Evolutionary conservation across 2,797 vertebrate genomes (phyloP).

Genomic region (Peromyscus melanophrys): DNA sequence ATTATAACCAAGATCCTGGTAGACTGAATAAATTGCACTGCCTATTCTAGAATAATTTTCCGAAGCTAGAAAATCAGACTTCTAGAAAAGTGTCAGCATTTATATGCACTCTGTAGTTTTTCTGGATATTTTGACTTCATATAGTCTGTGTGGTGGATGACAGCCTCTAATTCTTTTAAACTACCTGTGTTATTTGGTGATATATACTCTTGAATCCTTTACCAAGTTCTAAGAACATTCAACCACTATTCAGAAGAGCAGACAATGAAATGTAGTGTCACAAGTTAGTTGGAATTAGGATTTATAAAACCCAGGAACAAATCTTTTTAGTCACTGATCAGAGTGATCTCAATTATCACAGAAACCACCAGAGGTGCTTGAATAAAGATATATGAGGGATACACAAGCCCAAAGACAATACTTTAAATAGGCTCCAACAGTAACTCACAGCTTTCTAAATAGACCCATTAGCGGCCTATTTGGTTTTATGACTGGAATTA

Average conservation of each 20-base stretch:
- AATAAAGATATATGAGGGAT: conserved; percentile 26
- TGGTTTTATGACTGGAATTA: conserved; percentile 67
- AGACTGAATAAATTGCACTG: not conserved
- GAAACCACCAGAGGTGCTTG: not conserved
- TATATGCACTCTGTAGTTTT: conserved; percentile 23
- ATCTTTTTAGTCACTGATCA: not conserved
- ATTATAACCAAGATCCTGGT: not conserved
- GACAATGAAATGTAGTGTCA: conserved; percentile 43
- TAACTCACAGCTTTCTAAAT: not conserved
- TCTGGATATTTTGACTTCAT: not conserved
- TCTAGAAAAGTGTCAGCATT: conserved; percentile 52
- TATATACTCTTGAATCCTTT: not conserved
- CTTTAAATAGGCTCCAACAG: not conserved
- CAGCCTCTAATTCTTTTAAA: conserved; percentile 54
- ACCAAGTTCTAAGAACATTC: conserved; percentile 29
- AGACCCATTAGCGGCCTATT: not conserved
- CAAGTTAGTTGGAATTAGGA: conserved; percentile 23
- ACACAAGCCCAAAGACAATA: not conserved
- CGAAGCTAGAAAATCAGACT: conserved; percentile 38
- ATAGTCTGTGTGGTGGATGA: not conserved
- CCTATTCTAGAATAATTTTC: not conserved
- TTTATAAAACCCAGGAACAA: not conserved
- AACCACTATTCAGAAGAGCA: conserved; percentile 10
- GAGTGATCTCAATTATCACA: not conserved
- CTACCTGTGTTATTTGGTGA: conserved; percentile 4